Evolutionary conservation across 2,888 invertebrate genomes (phyloP), one percentile per base, ranked within the genome.

Genomic region (Hypselothyrea guttata): DNA sequence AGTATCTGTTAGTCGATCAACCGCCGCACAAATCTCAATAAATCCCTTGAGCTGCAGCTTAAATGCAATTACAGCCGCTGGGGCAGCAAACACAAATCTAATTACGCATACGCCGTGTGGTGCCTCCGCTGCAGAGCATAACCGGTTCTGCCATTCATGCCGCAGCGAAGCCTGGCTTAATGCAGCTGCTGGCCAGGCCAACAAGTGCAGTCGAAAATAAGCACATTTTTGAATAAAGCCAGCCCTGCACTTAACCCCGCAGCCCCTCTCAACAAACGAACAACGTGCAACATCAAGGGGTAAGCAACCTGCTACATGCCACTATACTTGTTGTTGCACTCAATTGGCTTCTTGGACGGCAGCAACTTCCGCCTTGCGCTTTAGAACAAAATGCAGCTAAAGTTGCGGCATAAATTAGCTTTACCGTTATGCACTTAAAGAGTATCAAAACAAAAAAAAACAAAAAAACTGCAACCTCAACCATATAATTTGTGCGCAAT

Each of bases 341-440:
- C 74, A 84, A 85, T 81, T 81, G 79, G 86, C 86, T 81, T 81
- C 86, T 63, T 61, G 56, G 47, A 51, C 69, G 51, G 70, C 56
- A 49, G 52, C 65, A 75, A 85, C 84, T 79, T 79, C 78, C 85
- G 81, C 81, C 85, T 72, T 63, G 63, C 63, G 58, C 77, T 81
- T 63, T 77, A 48, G 61, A 54, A 56, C 54, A 62, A 49, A 40
- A 59, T 83, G 60, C 65, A 57, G 67, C 59, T 68, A 57, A 63
- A 81, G 42, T 75, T 71, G 71, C 54, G 71, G 84, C 74, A 84
- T 72, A 78, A 79, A 79, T 79, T 73, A 81, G 75, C 61, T 68
- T 51, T 71, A 76, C 79, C 86, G 79, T 83, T 79, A 83, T 42
- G 9, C 37, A 22, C 27, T 7, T 27, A 35, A 22, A 15, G 11